These are phyloP conservation scores for Polypterus bichir DNA, from an alignment of 2,113 vertebrate genomes.

Conservation along the genomic window DNA sequence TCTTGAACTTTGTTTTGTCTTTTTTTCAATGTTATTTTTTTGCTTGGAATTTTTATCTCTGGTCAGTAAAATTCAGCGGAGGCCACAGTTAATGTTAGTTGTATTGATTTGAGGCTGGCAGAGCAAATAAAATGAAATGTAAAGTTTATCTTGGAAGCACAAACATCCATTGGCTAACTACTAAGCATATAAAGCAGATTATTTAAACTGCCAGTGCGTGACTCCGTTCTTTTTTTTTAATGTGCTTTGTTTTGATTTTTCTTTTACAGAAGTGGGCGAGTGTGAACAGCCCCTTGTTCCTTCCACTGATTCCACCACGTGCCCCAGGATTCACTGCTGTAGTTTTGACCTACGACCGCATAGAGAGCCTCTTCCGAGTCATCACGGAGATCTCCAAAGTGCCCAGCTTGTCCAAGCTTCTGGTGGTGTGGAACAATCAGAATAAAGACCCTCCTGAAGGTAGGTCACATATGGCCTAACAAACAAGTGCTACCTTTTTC, in stretches of 20 bases:
- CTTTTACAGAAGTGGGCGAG: conserved; percentile 78
- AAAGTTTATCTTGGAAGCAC: no score
- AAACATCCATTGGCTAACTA: no score
- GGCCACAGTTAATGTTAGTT: no score
- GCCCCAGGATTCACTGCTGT: conserved; percentile 92
- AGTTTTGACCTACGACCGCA: conserved; percentile 86
- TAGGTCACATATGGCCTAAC: conserved; percentile 30
- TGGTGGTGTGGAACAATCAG: conserved; percentile 97
- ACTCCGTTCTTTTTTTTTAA: not conserved
- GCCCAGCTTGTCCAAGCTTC: conserved; percentile 84
- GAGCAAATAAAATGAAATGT: no score
- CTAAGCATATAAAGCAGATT: no score
- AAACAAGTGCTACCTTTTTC: no score
- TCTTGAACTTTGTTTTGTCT: no score
- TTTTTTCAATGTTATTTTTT: no score
- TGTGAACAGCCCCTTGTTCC: conserved; percentile 89
- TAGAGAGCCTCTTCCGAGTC: conserved; percentile 93
- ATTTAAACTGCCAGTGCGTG: no score
- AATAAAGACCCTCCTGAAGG: conserved; percentile 95
- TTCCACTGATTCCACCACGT: conserved; percentile 85
- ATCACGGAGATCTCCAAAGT: conserved; percentile 96
- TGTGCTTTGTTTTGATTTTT: not conserved
- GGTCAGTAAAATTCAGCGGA: no score
- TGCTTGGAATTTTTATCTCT: no score
- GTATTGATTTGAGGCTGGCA: no score